Base-by-base conservation (phyloP, 2,888 invertebrate species). In the Parnassius apollo region DNA sequence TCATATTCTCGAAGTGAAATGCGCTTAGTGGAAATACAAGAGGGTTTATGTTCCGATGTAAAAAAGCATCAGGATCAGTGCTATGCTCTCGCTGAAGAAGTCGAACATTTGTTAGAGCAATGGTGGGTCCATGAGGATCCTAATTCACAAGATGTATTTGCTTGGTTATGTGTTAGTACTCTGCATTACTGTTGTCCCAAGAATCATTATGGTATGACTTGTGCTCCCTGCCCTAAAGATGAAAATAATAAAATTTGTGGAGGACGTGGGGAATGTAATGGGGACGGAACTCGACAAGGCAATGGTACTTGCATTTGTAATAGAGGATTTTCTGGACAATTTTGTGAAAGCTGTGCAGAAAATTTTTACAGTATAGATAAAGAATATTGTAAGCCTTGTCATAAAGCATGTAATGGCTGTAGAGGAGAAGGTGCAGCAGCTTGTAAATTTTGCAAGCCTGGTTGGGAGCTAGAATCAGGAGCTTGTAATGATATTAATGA, bases 201-300 rank as follows among this genome's bases (percentile, higher is more conserved):
- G 52, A 93, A 95, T 71, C 96, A 97, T 74, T 98, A 91, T 86
- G 99, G 99, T 0, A 90, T 94, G 1, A 86, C 93, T 2, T 99
- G 99, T 83, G 82, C 83, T 9, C 93, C 94, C 1, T 99, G 99
- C 81, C 94, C 94, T 10, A 57, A 73, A 55, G 78, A 78, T 66
- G 74, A 67, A 12, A 72, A 82, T 56, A 93, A 94, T 69, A 92
- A 93, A 67, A 91, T 97, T 64, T 99, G 99, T 82, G 93, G 90
- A 74, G 95, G 94, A 35, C 95, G 95, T 86, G 98, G 98, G 11
- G 93, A 93, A 75, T 94, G 94, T 76, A 87, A 93, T 71, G 99
- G 99, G n/a, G 95, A 95, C 60, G 98, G 98, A 0, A 98, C 98
- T 0, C 93, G 99, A 45, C 95, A 96, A 81, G 99, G 99, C 3